Evolutionary conservation across 2,888 invertebrate genomes (phyloP), one percentile per base, ranked within the genome.

Genomic region (Argyresthia goedartella): DNA sequence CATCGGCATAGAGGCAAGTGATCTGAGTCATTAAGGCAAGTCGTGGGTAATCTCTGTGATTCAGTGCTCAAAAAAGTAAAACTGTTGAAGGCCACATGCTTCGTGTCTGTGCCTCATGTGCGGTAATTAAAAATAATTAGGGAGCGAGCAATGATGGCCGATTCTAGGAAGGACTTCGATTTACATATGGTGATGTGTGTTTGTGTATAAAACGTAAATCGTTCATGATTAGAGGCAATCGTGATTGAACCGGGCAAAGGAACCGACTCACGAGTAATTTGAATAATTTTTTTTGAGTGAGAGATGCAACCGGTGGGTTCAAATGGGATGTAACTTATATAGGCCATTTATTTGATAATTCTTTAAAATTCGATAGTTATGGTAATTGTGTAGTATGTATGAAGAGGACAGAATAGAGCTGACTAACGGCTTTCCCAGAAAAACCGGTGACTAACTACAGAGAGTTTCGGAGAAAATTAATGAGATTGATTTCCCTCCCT

Each of bases 51-150:
- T 44, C 7, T 44, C 14, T 9, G 14, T 43, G 43, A 43, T 43
- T 43, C 43, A 44, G 44, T 44, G 44, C 14, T 8, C 25, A 49
- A 66, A 67, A 75, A 71, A 67, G 64, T 71, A 69, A 66, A 73
- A 76, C 76, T 78, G 73, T 74, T 74, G 81, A 81, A 82, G 84
- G 82, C 79, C 81, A 76, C 71, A 70, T 65, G 67, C 67, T 67
- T 64, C 71, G 66, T 67, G 73, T 69, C 69, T 68, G 69, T 67
- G 72, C 63, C 68, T 48, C 50, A 41, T 51, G 51, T 71, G 80
- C 76, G 80, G 84, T 85, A 86, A 86, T 86, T 86, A 86, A 86
- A 86, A 86, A 86, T 86, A 85, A 86, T 86, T 85, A 84, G 85
- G 81, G 81, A 76, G 65, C 73, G 81, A 76, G 65, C 73, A 64